Conservation (phyloP, 2,113 vertebrate genomes). For the Tinamus guttatus region DNA sequence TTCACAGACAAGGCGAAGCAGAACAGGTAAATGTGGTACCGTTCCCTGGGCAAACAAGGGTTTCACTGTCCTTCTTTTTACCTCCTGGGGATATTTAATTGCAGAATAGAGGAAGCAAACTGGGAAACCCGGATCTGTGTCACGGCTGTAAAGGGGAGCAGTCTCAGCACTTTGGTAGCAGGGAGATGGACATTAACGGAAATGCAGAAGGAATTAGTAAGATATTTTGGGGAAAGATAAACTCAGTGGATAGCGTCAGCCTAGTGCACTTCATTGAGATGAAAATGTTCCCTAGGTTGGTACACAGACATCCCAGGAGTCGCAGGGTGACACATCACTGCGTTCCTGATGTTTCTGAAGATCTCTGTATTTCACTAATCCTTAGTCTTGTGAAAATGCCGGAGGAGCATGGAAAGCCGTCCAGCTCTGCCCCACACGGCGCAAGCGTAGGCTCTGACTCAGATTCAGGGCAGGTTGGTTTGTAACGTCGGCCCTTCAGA, state of each 20-base stretch:
- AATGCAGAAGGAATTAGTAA: background rate
- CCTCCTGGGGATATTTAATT: background rate
- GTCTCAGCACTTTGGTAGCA: background rate
- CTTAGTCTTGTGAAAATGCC: conserved; percentile 43
- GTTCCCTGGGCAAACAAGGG: background rate
- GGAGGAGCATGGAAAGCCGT: background rate
- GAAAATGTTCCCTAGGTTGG: background rate
- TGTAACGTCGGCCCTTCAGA: background rate
- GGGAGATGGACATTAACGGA: background rate
- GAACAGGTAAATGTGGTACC: background rate
- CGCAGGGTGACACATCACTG: background rate
- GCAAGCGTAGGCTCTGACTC: background rate
- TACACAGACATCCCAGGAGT: background rate
- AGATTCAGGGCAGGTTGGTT: background rate
- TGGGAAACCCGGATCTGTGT: background rate
- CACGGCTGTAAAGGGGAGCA: background rate
- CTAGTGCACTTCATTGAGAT: background rate
- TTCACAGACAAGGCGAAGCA: background rate
- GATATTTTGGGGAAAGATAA: background rate
- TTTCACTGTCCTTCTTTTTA: background rate
- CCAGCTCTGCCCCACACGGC: background rate
- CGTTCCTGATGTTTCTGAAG: background rate
- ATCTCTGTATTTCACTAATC: background rate
- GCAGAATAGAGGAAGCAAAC: background rate
- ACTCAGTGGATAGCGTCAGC: background rate